Base-by-base conservation (phyloP, 2,797 vertebrate genomes). In the Salarias fasciatus region DNA sequence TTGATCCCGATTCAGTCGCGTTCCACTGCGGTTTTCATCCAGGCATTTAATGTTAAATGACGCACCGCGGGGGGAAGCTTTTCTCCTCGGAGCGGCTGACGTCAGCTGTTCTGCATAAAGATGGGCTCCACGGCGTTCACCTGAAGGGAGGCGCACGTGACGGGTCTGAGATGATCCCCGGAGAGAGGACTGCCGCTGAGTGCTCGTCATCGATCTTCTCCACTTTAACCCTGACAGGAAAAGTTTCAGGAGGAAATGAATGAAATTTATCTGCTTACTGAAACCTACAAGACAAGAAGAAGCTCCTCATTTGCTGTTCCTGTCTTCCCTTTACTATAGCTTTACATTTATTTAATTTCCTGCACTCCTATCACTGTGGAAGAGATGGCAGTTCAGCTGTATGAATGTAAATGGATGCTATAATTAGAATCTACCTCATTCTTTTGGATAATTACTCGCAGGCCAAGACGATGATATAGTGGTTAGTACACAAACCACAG, bases 111-210 rank as follows among this genome's bases (percentile, higher is more conserved):
- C 33, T 35, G 24, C 18, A 24, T 24, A 24, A 18, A 24, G 18
- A 24, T 18, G 18, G 18, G 2, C 18, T 24, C 3, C 24, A 24
- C 18, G n/a, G n/a, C 24, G 18, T 24, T 24, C 18, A 24, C 18
- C 18, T 24, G 18, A 24, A 24, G 18, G 18, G 18, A 24, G 7
- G n/a, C n/a, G n/a, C n/a, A n/a, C n/a, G n/a, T n/a, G n/a, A 44
- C 57, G 46, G 44, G 42, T 59, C 47, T 63, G 38, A 79, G 69
- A 74, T 35, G 48, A 46, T 74, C 45, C 36, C 14, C 15, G 40
- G 71, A 72, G 61, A 61, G 52, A 59, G 15, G 53, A 47, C 43
- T 69, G 62, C 58, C 44, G 6, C 37, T 60, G 55, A 53, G 37
- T 28, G 50, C 24, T 45, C 44, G 54, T 64, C 37, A 35, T 41